A percentile compares a stretch with the other conserved stretches of the same genome.
These are phyloP conservation scores for Leucophenga varia DNA, from an alignment of 1,140 invertebrate genomes.

Conservation along the genomic window DNA sequence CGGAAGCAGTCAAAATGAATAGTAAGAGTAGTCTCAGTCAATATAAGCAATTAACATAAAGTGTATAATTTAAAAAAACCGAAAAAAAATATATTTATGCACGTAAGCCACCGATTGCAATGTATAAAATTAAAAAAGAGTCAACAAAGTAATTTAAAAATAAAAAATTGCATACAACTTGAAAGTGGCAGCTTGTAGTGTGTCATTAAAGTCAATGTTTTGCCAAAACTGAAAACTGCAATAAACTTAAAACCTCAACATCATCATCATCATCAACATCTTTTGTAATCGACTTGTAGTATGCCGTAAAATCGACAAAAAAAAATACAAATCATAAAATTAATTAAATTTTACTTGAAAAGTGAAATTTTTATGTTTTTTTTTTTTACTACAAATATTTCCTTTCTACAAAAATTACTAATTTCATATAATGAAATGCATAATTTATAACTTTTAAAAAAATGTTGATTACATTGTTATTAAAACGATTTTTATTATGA, in stretches of 20 bases:
- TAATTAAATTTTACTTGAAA: constrained; percentile 43
- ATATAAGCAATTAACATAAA: constrained; percentile 22
- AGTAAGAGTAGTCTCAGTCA: constrained; percentile 4
- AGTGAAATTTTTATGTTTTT: constrained; percentile 43
- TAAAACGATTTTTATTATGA: no score
- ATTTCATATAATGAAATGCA: no score
- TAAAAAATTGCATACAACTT: constrained; percentile 9
- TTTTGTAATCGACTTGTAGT: constrained; percentile 10
- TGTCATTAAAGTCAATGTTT: constrained; percentile 31
- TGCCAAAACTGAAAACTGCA: no score
- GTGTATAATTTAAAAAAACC: constrained; percentile 28
- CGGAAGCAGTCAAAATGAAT: constrained; percentile 25
- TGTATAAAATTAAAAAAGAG: constrained; percentile 4
- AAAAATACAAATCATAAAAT: constrained; percentile 27
- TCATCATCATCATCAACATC: constrained; percentile 23
- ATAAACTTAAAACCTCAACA: no score
- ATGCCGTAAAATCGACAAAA: not conserved
- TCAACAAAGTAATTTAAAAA: constrained; percentile 15
- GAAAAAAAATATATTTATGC: no score
- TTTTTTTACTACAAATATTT: no score
- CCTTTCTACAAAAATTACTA: no score
- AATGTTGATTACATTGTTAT: no score
- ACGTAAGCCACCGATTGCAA: no score
- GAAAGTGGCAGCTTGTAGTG: constrained; percentile 18
- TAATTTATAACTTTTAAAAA: no score